Evolutionary conservation across 1,140 invertebrate species (phyloP).

Genomic region (Trypoxylus dichotomus): DNA sequence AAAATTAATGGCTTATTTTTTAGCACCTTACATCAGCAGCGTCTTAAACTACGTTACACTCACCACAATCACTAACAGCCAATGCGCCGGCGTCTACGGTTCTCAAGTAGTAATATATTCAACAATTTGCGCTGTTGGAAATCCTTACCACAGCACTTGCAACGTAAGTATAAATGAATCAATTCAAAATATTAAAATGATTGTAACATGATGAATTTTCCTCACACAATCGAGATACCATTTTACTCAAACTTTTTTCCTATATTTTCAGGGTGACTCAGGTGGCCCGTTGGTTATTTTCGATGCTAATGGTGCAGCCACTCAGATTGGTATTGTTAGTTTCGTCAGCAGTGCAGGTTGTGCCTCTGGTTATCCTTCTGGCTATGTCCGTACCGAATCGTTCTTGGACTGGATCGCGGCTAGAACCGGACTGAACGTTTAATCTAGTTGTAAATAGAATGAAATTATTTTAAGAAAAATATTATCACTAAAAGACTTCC

Average conservation of each 20-base stretch:
- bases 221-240: not conserved
- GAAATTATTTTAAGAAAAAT: not conserved
- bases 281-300: slow-evolving; percentile 35
- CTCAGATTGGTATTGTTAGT: slow-evolving; percentile 54
- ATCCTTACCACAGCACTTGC: slow-evolving; percentile 39
- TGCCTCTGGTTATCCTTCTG: slow-evolving; percentile 56
- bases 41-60: slow-evolving; percentile 41
- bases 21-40: slow-evolving; percentile 33
- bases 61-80: slow-evolving; percentile 38
- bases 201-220: too few relatives aligned
- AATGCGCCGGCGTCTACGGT: slow-evolving; percentile 38
- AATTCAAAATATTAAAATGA: too few relatives aligned
- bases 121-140: slow-evolving; percentile 39
- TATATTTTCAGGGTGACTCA: slow-evolving; percentile 37
- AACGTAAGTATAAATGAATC: slow-evolving; percentile 36
- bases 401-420: slow-evolving; percentile 59
- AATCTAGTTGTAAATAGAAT: not conserved
- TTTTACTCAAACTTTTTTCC: not conserved
- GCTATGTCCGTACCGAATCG: slow-evolving; percentile 58
- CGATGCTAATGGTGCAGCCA: not conserved
- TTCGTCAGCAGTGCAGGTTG: slow-evolving; percentile 58
- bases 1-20: not conserved
- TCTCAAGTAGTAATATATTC: slow-evolving; percentile 33
- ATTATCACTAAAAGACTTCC: not conserved
- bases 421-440: slow-evolving; percentile 53